phyloP scores from a whole-genome alignment of 2,888 invertebrate species.

The Serripes groenlandicus region DNA sequence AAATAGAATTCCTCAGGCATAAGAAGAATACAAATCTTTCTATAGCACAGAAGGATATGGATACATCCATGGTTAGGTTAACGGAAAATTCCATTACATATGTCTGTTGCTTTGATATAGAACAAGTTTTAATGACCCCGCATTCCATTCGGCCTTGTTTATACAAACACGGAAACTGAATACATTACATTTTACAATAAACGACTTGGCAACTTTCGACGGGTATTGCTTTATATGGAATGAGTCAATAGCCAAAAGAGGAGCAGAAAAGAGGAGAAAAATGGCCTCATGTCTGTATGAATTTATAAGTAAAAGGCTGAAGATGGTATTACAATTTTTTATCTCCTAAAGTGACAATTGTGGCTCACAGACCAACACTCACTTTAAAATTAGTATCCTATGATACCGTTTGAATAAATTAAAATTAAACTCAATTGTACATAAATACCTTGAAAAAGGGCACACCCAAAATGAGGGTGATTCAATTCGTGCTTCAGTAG shows the following conservation, averaged over 20 bases:
- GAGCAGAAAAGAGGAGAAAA: slow-evolving; percentile 45
- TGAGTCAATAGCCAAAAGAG: slow-evolving; percentile 35
- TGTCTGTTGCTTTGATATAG: slow-evolving; percentile 44
- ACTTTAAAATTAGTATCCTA: slow-evolving; percentile 34
- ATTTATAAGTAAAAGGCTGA: slow-evolving; percentile 12
- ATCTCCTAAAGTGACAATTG: slow-evolving; percentile 50
- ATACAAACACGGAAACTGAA: slow-evolving; percentile 37
- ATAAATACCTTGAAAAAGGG: slow-evolving; percentile 43
- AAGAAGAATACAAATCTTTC: slow-evolving; percentile 20
- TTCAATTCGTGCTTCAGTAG: slow-evolving; percentile 21
- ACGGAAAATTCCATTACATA: slow-evolving; percentile 3
- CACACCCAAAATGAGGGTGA: slow-evolving; percentile 43
- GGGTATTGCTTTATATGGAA: slow-evolving; percentile 48
- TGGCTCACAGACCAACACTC: slow-evolving; percentile 45
- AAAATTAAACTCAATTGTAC: slow-evolving; percentile 20
- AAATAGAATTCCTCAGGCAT: slow-evolving; percentile 1
- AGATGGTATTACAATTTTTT: slow-evolving; percentile 29
- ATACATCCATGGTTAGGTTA: slow-evolving; percentile 24
- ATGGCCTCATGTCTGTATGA: slow-evolving; percentile 43
- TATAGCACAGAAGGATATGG: slow-evolving; percentile 16
- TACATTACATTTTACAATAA: slow-evolving; percentile 47
- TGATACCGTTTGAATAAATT: slow-evolving; percentile 47
- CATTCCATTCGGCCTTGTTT: slow-evolving; percentile 42
- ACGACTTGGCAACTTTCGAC: slow-evolving; percentile 22
- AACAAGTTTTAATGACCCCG: slow-evolving; percentile 49